Base-by-base conservation (phyloP, 2,797 vertebrate genomes). In the Eospalax fontanierii region DNA sequence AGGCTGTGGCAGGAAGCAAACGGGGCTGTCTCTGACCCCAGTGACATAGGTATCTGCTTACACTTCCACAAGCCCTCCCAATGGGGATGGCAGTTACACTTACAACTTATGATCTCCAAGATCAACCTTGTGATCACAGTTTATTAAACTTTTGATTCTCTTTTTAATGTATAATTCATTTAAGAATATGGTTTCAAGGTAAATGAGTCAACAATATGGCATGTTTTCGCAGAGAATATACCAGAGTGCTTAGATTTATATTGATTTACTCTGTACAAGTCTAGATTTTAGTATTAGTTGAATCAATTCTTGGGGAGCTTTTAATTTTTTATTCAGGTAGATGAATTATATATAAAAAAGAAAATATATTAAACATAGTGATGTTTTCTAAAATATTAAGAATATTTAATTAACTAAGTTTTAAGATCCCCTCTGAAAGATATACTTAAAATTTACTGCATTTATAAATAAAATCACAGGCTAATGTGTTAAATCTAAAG, bases 301-400 rank as follows among this genome's bases (percentile, higher is more conserved):
- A 95, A 87, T 40, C 43, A 33, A 2, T 83, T 97, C n/a, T 87
- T 88, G 0, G 16, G 50, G 18, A 61, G 5, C 6, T 71, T 75
- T 80, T 71, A 57, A n/a, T 80, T 85, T 95, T 24, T 83, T 94
- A 80, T 86, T 76, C 71, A 87, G 35, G 76, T 84, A 75, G 80
- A 61, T 33, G 71, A 95, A 92, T 86, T 76, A 28, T 54, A 70
- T 68, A 75, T n/a, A 38, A 68, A 85, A 90, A 95, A 87, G 33
- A 26, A 95, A 95, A 84, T 90, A 87, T 85, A 70, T 89, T 76
- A 94, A 94, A 81, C 54, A 19, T 50, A 92, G 80, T 95, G 73
- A 74, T 96, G 73, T 2, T 66, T 1, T 50, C 92, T 93, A 93
- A 97, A 95, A 95, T 95, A 95, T 87, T 93, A 92, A 94, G 84